These are phyloP conservation scores for Caenorhabditis inopinata DNA, from an alignment of 1,140 invertebrate genomes.

Conservation along the genomic window DNA sequence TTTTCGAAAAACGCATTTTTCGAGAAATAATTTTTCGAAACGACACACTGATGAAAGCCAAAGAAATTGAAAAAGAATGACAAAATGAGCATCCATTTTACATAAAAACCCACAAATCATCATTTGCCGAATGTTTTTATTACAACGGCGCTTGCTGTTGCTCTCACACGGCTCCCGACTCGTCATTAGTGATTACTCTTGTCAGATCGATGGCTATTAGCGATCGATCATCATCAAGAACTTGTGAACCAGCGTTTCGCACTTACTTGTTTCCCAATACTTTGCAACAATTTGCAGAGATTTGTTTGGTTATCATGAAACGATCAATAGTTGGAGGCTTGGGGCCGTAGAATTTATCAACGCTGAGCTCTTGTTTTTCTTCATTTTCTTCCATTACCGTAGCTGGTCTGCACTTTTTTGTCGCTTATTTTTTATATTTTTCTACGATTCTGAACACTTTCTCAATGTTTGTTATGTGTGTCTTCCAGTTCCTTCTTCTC, in stretches of 20 bases:
- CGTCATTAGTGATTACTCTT: constrained; percentile 29
- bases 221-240: constrained; percentile 14
- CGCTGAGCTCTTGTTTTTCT: no score
- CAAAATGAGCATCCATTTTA: background rate
- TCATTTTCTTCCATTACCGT: no score
- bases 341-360: no score
- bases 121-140: background rate
- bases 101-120: background rate
- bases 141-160: background rate
- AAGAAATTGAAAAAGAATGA: background rate
- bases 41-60: background rate
- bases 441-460: no score
- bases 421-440: no score
- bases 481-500: no score
- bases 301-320: no score
- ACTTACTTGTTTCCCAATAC: background rate
- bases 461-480: no score
- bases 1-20: no score
- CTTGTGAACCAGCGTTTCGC: background rate
- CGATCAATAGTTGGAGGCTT: no score
- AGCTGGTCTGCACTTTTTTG: no score
- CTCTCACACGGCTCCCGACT: background rate
- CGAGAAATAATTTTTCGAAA: no score
- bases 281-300: constrained; percentile 16
- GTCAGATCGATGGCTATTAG: constrained; percentile 13